Conservation (phyloP, 2,113 vertebrate species). For the Deroptyus accipitrinus region DNA sequence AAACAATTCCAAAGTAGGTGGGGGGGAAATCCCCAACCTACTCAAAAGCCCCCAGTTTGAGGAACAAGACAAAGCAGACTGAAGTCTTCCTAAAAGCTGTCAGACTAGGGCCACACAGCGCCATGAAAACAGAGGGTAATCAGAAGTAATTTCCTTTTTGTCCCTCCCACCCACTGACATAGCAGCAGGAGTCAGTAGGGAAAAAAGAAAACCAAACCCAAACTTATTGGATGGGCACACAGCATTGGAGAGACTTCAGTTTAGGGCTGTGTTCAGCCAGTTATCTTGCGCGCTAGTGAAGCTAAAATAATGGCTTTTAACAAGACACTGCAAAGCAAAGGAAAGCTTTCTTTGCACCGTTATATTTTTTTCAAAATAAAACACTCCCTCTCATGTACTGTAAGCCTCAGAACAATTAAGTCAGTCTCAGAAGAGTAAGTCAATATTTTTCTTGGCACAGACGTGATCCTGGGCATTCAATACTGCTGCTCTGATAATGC, state of each 20-base stretch:
- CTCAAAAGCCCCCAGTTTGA: not conserved
- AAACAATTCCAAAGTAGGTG: not conserved
- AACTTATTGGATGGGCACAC: conserved; percentile 35
- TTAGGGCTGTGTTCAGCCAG: not conserved
- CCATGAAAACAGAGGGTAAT: conserved; percentile 61
- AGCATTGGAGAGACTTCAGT: conserved; percentile 6
- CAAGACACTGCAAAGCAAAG: not conserved
- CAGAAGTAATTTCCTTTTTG: conserved; percentile 73
- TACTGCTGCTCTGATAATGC: conserved; percentile 18
- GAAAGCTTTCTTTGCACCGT: not conserved
- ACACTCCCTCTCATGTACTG: not conserved
- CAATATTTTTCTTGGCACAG: conserved; percentile 56
- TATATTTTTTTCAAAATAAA: not conserved
- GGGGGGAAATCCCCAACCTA: not conserved
- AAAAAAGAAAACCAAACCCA: not conserved
- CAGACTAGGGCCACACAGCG: not conserved
- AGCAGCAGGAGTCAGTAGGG: conserved; percentile 48
- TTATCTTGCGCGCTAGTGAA: not conserved
- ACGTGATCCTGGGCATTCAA: not conserved
- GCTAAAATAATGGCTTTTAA: not conserved
- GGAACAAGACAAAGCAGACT: conserved; percentile 12
- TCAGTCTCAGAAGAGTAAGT: conserved; percentile 32
- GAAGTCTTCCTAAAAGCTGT: conserved; percentile 25
- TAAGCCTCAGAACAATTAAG: conserved; percentile 62
- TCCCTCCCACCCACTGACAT: conserved; percentile 66